Conservation (phyloP, 2,797 vertebrate species). For the Pterois miles region DNA sequence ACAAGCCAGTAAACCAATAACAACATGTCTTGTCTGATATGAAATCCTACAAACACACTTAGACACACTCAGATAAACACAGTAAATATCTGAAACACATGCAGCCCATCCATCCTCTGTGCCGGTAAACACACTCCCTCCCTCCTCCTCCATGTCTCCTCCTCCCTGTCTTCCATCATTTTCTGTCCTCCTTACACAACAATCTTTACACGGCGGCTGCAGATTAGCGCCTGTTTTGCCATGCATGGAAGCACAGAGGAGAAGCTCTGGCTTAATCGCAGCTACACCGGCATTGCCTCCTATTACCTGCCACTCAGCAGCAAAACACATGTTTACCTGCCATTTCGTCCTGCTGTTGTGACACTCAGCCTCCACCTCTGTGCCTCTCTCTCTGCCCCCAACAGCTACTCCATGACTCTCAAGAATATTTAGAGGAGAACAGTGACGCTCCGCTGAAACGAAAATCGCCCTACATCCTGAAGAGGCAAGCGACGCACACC, state of each 20-base stretch:
- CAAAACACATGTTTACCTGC: conserved; percentile 26
- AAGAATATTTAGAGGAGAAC: conserved; percentile 86
- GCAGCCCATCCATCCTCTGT: conserved; percentile 1
- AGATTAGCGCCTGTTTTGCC: conserved; percentile 49
- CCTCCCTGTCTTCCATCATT: not conserved
- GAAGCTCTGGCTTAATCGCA: conserved; percentile 34
- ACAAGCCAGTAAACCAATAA: not conserved
- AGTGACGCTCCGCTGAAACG: conserved; percentile 89
- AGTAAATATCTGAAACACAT: not conserved
- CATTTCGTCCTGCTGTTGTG: not conserved
- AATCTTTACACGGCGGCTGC: conserved; percentile 7
- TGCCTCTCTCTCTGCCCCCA: not conserved
- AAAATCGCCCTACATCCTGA: conserved; percentile 97
- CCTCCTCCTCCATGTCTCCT: conserved; percentile 2
- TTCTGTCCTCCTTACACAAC: no score
- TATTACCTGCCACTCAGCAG: conserved; percentile 23
- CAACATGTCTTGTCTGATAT: not conserved
- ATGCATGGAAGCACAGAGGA: conserved; percentile 35
- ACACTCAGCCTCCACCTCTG: conserved; percentile 1
- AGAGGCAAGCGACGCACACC: conserved; percentile 87
- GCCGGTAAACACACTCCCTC: conserved; percentile 25
- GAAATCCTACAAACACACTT: not conserved
- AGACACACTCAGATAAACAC: not conserved
- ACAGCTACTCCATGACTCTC: conserved; percentile 79
- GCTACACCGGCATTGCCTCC: not conserved